A percentile compares a stretch with the other conserved stretches of the same genome.
phyloP scores from a whole-genome alignment of 2,113 vertebrate species.

The Cepphus grylle region DNA sequence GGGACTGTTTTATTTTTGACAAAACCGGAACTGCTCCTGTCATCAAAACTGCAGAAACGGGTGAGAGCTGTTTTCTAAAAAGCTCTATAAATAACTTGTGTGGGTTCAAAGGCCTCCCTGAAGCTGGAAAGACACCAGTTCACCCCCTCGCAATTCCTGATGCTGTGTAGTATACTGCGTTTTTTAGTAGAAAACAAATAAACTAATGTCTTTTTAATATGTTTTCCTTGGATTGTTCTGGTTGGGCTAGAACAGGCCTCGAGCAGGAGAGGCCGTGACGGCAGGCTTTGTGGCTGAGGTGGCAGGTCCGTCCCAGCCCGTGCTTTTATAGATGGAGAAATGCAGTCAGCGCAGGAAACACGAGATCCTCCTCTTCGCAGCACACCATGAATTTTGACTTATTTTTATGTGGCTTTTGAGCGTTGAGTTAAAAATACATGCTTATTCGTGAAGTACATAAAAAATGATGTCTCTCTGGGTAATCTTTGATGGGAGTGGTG shows the following conservation, averaged over 20 bases:
- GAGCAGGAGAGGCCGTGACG: background rate
- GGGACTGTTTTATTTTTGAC: background rate
- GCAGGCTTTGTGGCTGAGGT: background rate
- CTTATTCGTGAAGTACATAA: background rate
- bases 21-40: background rate
- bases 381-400: background rate
- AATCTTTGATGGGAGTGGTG: background rate
- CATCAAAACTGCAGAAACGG: background rate
- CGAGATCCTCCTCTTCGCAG: background rate
- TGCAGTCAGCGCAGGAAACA: background rate
- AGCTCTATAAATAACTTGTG: background rate
- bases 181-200: background rate
- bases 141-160: background rate
- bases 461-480: background rate
- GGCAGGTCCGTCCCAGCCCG: background rate
- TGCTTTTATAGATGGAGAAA: background rate
- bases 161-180: background rate
- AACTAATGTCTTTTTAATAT: background rate
- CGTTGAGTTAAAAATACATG: background rate
- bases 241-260: background rate
- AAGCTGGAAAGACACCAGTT: background rate
- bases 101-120: slow-evolving; percentile 9
- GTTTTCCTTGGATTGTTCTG: background rate
- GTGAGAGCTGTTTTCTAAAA: background rate
- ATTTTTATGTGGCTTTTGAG: background rate